phyloP scores from a whole-genome alignment of 2,888 invertebrate species.

The Rotaria socialis region DNA sequence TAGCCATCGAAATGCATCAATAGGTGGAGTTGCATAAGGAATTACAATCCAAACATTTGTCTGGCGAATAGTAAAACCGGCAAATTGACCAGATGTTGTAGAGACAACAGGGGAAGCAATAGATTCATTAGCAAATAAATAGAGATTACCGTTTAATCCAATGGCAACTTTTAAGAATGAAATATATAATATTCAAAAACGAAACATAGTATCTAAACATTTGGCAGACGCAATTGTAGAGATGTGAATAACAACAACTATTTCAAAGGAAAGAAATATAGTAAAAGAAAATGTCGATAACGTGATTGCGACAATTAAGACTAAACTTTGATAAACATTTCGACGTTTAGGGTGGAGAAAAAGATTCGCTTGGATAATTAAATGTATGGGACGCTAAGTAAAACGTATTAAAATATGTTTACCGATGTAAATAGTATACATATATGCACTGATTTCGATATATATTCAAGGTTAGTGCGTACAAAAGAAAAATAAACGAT shows the following conservation, averaged over 20 bases:
- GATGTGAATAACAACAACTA: background rate
- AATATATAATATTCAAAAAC: background rate
- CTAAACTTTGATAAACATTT: background rate
- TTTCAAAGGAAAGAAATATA: too few relatives aligned
- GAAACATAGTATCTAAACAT: background rate
- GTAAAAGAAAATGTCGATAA: background rate
- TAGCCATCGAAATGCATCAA: background rate
- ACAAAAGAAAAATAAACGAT: too few relatives aligned
- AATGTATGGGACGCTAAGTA: background rate
- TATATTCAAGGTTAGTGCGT: too few relatives aligned
- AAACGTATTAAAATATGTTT: background rate
- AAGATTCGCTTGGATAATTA: background rate
- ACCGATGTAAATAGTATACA: background rate
- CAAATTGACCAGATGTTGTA: constrained; percentile 16
- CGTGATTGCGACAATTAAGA: background rate
- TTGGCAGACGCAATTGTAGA: background rate
- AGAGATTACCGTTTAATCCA: background rate
- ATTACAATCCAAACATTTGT: constrained; percentile 36
- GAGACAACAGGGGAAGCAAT: background rate
- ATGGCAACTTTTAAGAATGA: background rate
- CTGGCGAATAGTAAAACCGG: background rate
- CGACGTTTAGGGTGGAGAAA: background rate
- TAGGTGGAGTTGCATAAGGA: constrained; percentile 12
- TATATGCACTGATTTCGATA: background rate
- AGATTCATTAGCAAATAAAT: background rate